Conservation (phyloP, 2,113 vertebrate genomes). For the Lycaon pictus region DNA sequence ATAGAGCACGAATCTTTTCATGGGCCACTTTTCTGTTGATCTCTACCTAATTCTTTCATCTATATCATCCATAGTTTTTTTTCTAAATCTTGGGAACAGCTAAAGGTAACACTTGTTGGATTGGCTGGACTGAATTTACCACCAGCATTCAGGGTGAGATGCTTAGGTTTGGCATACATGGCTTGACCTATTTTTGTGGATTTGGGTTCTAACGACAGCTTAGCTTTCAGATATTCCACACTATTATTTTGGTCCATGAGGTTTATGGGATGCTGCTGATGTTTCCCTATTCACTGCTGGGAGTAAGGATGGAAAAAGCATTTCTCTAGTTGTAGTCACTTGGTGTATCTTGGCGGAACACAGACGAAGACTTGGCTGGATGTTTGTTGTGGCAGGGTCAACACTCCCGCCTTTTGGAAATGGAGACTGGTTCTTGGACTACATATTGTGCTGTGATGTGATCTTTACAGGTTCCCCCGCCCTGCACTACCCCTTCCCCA, state of each 20-base stretch:
- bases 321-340: not conserved
- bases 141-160: not conserved
- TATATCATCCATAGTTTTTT: not conserved
- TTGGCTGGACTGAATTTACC: not conserved
- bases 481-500: fast-evolving
- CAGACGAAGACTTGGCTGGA: not conserved
- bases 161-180: not conserved
- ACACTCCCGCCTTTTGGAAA: not conserved
- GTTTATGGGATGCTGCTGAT: no score
- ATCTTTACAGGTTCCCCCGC: fast-evolving
- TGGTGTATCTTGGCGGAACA: not conserved
- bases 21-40: not conserved
- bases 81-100: not conserved
- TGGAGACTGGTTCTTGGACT: not conserved
- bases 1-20: not conserved
- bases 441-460: not conserved
- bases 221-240: not conserved
- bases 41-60: not conserved
- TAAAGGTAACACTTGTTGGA: not conserved
- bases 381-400: not conserved
- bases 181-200: not conserved
- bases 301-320: not conserved
- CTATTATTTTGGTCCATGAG: no score
- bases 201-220: not conserved
- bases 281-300: not conserved